Evolutionary conservation across 2,888 invertebrate genomes (phyloP).

Genomic region (Lutraria lutraria): DNA sequence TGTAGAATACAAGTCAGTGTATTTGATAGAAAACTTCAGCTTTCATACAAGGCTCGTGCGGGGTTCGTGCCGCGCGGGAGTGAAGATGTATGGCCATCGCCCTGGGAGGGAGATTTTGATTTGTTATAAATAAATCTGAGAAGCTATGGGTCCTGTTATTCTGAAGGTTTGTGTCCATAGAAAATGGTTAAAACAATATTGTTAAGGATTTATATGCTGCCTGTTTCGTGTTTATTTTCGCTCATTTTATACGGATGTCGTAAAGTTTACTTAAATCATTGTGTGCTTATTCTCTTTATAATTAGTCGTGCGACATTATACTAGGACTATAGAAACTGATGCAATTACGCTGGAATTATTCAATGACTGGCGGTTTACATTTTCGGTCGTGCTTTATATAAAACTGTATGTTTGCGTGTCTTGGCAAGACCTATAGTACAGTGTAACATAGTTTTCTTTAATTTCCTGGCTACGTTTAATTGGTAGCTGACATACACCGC

Average conservation of each 20-base stretch:
- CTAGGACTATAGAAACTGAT: background rate
- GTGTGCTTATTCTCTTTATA: background rate
- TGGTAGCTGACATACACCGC: conserved; percentile 1
- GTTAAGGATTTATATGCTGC: background rate
- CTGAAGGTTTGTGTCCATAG: conserved; percentile 36
- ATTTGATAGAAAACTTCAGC: conserved; percentile 44
- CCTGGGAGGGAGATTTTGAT: conserved; percentile 53
- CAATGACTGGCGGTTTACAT: background rate
- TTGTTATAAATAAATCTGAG: conserved; percentile 63
- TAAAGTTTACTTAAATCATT: conserved; percentile 3
- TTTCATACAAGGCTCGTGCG: conserved; percentile 59
- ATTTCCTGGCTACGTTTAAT: background rate
- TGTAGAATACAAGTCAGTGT: conserved; percentile 39
- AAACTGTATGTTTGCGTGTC: background rate
- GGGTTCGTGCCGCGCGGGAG: conserved; percentile 50
- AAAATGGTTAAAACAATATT: conserved; percentile 21
- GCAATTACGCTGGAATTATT: background rate
- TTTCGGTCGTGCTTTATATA: background rate
- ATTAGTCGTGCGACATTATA: background rate
- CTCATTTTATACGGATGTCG: conserved; percentile 21
- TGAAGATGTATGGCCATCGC: conserved; percentile 49
- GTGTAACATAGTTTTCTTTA: background rate
- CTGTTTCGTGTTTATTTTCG: conserved; percentile 9
- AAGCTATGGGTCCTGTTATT: conserved; percentile 51
- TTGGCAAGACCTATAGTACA: background rate